A percentile compares a stretch with the other conserved stretches of the same genome.
phyloP scores from a whole-genome alignment of 2,888 invertebrate genomes.

The Lasioglossum vierecki region DNA sequence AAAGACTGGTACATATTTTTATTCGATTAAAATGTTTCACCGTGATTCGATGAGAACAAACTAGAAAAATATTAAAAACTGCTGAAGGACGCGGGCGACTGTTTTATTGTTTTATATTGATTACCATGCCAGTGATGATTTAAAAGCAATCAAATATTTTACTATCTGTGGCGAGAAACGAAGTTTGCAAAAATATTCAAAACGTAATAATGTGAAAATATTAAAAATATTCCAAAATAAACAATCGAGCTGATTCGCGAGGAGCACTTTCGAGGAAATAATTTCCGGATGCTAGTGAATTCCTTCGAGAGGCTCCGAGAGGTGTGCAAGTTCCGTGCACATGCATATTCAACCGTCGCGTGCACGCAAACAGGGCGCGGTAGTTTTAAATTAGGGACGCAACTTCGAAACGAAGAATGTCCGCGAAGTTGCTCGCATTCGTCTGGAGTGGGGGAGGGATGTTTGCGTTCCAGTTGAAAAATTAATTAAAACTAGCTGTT shows the following conservation, averaged over 20 bases:
- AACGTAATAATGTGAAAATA: too few relatives aligned
- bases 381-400: neutral
- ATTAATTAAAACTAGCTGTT: slow-evolving; percentile 28
- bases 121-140: too few relatives aligned
- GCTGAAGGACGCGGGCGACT: too few relatives aligned
- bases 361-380: neutral
- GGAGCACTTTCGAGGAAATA: neutral
- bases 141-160: neutral
- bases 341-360: neutral
- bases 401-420: slow-evolving; percentile 8
- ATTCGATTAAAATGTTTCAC: neutral
- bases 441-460: neutral
- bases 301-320: neutral
- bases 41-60: neutral
- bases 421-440: neutral
- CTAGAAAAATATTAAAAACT: neutral
- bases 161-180: neutral
- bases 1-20: too few relatives aligned
- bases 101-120: too few relatives aligned
- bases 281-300: neutral
- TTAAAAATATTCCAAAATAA: neutral
- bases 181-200: neutral
- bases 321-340: neutral
- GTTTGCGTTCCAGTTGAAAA: slow-evolving; percentile 16
- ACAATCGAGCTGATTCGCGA: neutral